Base-by-base conservation (phyloP, 2,797 vertebrate genomes). In the Danionella dracula region DNA sequence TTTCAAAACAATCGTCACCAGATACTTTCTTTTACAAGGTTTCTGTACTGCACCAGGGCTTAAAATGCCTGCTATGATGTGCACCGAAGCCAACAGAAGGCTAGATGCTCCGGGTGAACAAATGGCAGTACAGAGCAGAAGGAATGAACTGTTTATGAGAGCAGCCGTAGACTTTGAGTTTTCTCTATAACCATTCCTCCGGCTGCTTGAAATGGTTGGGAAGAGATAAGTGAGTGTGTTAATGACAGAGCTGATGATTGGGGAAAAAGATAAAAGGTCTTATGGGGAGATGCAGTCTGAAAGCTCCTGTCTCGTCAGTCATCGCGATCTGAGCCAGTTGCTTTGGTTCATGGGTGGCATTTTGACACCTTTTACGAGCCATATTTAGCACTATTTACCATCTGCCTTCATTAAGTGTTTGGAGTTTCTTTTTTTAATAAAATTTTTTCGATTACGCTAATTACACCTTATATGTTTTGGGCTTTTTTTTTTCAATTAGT, bases 1-100 rank as follows among this genome's bases (percentile, higher is more conserved):
- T 88, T 85, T 88, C 83, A 86, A 88, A 88, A 89, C 87, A 88
- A 86, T 87, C 74, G 80, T 83, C 82, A 84, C 80, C 73, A 79
- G 80, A 84, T 83, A 78, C 81, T 80, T 79, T 64, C 73, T 84
- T 87, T 85, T 83, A 86, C 82, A 83, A 84, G 81, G 75, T 79
- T 75, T 77, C 73, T 83, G 64, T 82, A 80, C 79, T 56, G 70
- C 70, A 42, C 71, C 48, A 12, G 70, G 81, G 76, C 82, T 86
- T 86, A 85, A 83, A 83, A 82, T 82, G 78, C 81, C 71, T 55
- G 77, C 74, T 81, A 72, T 82, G 76, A 79, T 79, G 78, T 80
- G 54, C 58, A 21, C 41, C 37, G 51, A 16, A 34, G 61, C 41
- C 59, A 60, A 49, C 50, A 32, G 13, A 16, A 32, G 51, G 37